phyloP scores from a whole-genome alignment of 2,888 invertebrate genomes.

The Cheilosia pagana region DNA sequence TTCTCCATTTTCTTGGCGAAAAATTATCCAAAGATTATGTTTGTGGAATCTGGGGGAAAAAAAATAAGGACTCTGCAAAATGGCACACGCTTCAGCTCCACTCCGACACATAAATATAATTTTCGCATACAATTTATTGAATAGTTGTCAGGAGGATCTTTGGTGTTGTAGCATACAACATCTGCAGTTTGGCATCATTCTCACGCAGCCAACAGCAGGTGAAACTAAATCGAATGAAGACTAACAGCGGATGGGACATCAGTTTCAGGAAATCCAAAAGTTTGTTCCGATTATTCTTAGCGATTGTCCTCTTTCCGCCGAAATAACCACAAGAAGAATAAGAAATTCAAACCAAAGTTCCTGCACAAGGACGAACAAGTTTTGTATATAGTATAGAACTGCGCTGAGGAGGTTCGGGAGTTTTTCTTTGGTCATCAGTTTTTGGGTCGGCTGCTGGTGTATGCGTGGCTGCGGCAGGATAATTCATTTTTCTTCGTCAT shows the following conservation, averaged over 20 bases:
- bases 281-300: slow-evolving; percentile 70
- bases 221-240: slow-evolving; percentile 70
- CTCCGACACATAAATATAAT: slow-evolving; percentile 17
- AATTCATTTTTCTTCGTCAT: slow-evolving; percentile 72
- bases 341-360: slow-evolving; percentile 21
- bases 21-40: slow-evolving; percentile 72
- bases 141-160: slow-evolving; percentile 49
- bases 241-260: slow-evolving; percentile 59
- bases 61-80: slow-evolving; percentile 33
- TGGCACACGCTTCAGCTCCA: slow-evolving; percentile 57
- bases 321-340: slow-evolving; percentile 17
- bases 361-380: slow-evolving; percentile 57
- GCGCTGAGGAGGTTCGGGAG: slow-evolving; percentile 56
- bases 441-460: slow-evolving; percentile 19
- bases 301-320: slow-evolving; percentile 62
- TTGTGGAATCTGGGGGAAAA: slow-evolving; percentile 47
- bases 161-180: slow-evolving; percentile 13
- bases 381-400: slow-evolving; percentile 45
- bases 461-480: slow-evolving; percentile 58
- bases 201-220: slow-evolving; percentile 65
- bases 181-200: slow-evolving; percentile 31
- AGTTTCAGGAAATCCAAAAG: slow-evolving; percentile 70
- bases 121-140: slow-evolving; percentile 59
- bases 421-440: slow-evolving; percentile 69
- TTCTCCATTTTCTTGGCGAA: slow-evolving; percentile 30